A percentile compares a stretch with the other conserved stretches of the same genome.
phyloP scores from a whole-genome alignment of 2,113 vertebrate species.

The Zosterops borbonicus region DNA sequence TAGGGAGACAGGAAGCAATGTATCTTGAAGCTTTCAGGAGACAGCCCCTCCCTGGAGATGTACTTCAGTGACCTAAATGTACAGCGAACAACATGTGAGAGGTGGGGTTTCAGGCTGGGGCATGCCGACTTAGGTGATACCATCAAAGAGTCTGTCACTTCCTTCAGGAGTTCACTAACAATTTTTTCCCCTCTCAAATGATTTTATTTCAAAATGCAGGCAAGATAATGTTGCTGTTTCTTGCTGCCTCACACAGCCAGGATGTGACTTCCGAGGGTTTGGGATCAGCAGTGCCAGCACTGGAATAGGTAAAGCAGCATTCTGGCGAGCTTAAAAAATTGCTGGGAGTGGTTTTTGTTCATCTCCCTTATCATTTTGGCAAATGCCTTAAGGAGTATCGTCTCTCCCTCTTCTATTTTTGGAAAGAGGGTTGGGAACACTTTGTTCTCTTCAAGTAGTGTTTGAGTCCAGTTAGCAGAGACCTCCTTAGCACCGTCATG shows the following conservation, averaged over 20 bases:
- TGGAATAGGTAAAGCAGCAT: not conserved
- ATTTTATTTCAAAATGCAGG: not conserved
- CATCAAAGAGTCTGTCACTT: not conserved
- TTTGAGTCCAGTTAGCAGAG: not conserved
- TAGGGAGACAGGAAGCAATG: constrained; percentile 26
- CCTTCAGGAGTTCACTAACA: not conserved
- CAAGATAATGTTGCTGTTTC: not conserved
- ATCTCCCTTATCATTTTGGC: constrained; percentile 11
- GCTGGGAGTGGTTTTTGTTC: not conserved
- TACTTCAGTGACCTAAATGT: constrained; percentile 35
- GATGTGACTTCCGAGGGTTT: rapidly evolving
- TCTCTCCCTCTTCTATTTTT: constrained; percentile 32
- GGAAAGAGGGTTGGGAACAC: not conserved
- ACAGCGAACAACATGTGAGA: not conserved
- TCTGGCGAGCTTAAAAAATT: not conserved
- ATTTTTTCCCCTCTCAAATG: not conserved
- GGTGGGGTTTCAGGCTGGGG: constrained; percentile 36
- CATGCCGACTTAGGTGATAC: constrained; percentile 1
- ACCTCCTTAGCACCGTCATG: rapidly evolving
- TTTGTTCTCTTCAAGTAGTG: not conserved
- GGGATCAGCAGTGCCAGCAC: not conserved
- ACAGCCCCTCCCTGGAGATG: constrained; percentile 47
- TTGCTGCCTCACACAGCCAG: rapidly evolving
- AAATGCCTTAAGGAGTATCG: not conserved
- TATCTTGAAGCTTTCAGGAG: constrained; percentile 38